phyloP scores from a whole-genome alignment of 2,888 invertebrate species.

The Amphimallon solstitiale region DNA sequence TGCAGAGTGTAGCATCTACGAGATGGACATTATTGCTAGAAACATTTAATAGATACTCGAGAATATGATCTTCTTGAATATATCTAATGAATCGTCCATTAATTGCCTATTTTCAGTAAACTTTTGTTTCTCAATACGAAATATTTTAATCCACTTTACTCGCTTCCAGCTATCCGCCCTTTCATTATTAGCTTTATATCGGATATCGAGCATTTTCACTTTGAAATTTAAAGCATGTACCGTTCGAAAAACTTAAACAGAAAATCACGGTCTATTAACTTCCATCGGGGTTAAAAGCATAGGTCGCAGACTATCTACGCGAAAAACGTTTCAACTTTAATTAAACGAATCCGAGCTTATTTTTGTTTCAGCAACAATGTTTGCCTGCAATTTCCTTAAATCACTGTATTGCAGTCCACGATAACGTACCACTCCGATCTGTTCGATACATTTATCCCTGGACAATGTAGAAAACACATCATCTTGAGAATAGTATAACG shows the following conservation, averaged over 20 bases:
- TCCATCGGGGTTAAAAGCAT: not conserved
- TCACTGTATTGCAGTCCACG: slow-evolving; percentile 21
- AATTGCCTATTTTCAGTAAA: too few relatives aligned
- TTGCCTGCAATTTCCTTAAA: slow-evolving; percentile 27
- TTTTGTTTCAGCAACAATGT: slow-evolving; percentile 15
- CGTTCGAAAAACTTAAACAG: not conserved
- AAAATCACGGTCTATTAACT: slow-evolving; percentile 11
- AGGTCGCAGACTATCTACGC: slow-evolving; percentile 18
- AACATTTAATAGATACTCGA: too few relatives aligned
- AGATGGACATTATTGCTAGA: too few relatives aligned
- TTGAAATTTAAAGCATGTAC: slow-evolving; percentile 11
- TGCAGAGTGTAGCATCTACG: too few relatives aligned
- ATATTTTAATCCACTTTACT: too few relatives aligned
- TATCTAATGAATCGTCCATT: too few relatives aligned
- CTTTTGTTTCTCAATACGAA: too few relatives aligned
- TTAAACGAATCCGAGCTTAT: slow-evolving; percentile 24
- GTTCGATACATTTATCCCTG: slow-evolving; percentile 19
- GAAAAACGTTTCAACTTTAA: slow-evolving; percentile 29
- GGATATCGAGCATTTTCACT: slow-evolving; percentile 4
- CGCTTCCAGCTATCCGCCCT: too few relatives aligned
- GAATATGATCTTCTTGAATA: too few relatives aligned
- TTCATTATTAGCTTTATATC: not conserved
- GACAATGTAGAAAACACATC: slow-evolving; percentile 1
- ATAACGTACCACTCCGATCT: slow-evolving; percentile 5
- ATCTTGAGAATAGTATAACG: not conserved